Base-by-base conservation (phyloP, 2,888 invertebrate species). In the Stenurella melanura region DNA sequence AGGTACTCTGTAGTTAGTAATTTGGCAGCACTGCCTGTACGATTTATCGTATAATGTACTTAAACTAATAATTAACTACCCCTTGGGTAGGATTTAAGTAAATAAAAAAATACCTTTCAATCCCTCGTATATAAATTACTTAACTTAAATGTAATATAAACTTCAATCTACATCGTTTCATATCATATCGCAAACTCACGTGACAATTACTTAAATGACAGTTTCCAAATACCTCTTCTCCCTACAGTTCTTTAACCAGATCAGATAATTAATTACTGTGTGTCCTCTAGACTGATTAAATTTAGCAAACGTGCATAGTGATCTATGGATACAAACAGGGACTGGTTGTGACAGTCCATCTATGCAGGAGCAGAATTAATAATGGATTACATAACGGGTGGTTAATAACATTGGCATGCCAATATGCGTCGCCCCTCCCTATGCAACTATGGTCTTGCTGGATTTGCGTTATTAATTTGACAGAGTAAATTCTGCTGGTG, bases 311-410 rank as follows among this genome's bases (percentile, higher is more conserved):
- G 75, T 74, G 67, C 73, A 77, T 60, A 73, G 77, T 82, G 81
- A 80, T 79, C 75, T 75, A 79, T 76, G 78, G 78, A 56, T 58
- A 70, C 77, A 74, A 73, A 75, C 74, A 17, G 74, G 71, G 77
- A 67, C 74, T 79, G 83, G 56, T 69, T 78, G 68, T 83, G 84
- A 82, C 83, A 83, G 83, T 85, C 78, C 82, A 79, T 85, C 83
- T 82, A 82, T 80, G 78, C 72, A 68, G 54, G 67, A 64, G 72
- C 78, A 70, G 73, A 73, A 74, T 77, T 77, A 77, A 79, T 79
- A 77, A 75, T 73, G 54, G 75, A 68, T 79, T 77, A 72, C 75
- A 75, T 77, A 79, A 75, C 75, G 61, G 76, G 74, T 64, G 73
- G 75, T 73, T 77, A 77, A 79, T 78, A 78, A 76, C 74, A 73